These are phyloP conservation scores for Porites cylindrica DNA, from an alignment of 92 coral and sea anemone species.

Conservation along the genomic window DNA sequence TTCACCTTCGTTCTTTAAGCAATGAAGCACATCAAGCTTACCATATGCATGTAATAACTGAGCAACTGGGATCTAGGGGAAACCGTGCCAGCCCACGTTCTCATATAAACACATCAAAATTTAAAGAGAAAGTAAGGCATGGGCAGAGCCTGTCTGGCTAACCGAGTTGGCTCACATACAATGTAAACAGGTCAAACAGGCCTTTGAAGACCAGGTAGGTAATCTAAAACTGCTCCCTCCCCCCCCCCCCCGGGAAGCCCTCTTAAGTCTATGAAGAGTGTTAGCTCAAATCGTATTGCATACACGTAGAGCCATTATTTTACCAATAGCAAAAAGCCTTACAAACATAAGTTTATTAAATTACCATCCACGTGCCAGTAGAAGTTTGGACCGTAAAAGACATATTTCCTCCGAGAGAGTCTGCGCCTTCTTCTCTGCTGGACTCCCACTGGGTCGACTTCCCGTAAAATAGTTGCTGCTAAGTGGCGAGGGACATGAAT, in stretches of 20 bases:
- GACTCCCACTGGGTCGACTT: constrained; percentile 65
- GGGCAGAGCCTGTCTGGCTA: neutral
- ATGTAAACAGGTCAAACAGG: constrained; percentile 12
- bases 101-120: neutral
- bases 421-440: constrained; percentile 30
- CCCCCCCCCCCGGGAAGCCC: constrained; percentile 4
- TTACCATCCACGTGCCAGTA: constrained; percentile 28
- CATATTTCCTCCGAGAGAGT: constrained; percentile 37
- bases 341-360: constrained; percentile 9
- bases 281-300: neutral
- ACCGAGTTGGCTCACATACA: neutral
- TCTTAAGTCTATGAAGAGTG: neutral
- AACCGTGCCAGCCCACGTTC: neutral
- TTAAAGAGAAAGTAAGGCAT: constrained; percentile 12
- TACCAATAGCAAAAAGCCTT: constrained; percentile 11
- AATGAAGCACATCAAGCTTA: constrained; percentile 1
- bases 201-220: neutral
- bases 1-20: constrained; percentile 20
- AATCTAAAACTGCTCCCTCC: neutral
- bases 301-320: constrained; percentile 3
- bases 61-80: constrained; percentile 6
- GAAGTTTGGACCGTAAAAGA: constrained; percentile 51
- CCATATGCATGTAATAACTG: constrained; percentile 3
- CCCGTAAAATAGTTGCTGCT: constrained; percentile 45
- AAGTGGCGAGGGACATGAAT: constrained; percentile 52